A percentile compares a stretch with the other conserved stretches of the same genome.
phyloP scores from a whole-genome alignment of 1,140 invertebrate genomes.

The Diorhabda sublineata region DNA sequence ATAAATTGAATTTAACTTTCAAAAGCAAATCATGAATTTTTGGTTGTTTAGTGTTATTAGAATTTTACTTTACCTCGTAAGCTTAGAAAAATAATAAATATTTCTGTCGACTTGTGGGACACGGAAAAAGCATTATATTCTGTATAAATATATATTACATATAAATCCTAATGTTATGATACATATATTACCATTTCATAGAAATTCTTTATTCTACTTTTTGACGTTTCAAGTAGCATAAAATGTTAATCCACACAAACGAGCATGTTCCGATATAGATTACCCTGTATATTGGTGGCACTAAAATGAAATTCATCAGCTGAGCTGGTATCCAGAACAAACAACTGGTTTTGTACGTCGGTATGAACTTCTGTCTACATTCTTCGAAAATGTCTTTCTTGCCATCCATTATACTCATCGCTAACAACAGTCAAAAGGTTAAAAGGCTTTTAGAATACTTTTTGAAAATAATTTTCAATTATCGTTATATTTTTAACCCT shows the following conservation, averaged over 20 bases:
- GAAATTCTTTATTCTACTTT: neutral
- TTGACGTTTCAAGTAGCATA: constrained; percentile 32
- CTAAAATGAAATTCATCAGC: constrained; percentile 65
- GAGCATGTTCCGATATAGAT: constrained; percentile 34
- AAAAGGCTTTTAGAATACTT: too few relatives aligned
- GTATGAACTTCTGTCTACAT: constrained; percentile 64
- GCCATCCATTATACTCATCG: constrained; percentile 68
- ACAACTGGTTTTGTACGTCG: constrained; percentile 69
- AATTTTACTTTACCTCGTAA: too few relatives aligned
- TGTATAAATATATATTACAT: neutral
- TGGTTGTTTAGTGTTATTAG: too few relatives aligned
- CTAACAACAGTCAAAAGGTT: constrained; percentile 49
- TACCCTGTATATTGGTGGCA: constrained; percentile 32
- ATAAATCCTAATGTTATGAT: neutral
- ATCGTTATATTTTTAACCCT: too few relatives aligned
- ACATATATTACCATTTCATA: neutral
- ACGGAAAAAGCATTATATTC: too few relatives aligned
- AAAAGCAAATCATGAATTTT: too few relatives aligned
- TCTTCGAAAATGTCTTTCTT: constrained; percentile 64
- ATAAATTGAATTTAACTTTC: too few relatives aligned
- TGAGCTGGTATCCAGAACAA: constrained; percentile 77
- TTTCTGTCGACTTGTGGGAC: too few relatives aligned
- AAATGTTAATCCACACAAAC: constrained; percentile 35
- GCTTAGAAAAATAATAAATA: too few relatives aligned
- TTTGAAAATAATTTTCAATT: too few relatives aligned